Conservation (phyloP, 2,113 vertebrate genomes). For the Labeo catla region DNA sequence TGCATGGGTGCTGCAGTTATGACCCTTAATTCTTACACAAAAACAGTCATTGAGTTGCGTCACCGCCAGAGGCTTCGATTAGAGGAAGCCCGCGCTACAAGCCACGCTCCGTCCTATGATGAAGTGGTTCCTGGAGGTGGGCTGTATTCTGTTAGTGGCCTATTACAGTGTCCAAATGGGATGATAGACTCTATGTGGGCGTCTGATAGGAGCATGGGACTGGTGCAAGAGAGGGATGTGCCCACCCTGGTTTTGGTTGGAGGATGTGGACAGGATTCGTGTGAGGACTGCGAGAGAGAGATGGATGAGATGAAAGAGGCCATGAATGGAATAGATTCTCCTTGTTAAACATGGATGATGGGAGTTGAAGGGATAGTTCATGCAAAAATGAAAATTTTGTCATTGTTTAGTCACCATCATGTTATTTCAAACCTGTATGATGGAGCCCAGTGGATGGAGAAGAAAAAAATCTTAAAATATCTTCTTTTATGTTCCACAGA, state of each 20-base stretch:
- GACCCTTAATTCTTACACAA: slow-evolving; percentile 87
- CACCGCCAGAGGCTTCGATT: slow-evolving; percentile 73
- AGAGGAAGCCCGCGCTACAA: slow-evolving; percentile 69
- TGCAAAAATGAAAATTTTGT: background rate
- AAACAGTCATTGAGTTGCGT: slow-evolving; percentile 81
- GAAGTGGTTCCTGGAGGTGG: slow-evolving; percentile 74
- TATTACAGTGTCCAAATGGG: slow-evolving; percentile 73
- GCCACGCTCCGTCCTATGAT: slow-evolving; percentile 73
- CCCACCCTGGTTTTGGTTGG: slow-evolving; percentile 76
- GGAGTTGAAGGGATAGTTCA: background rate
- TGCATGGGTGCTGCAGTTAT: slow-evolving; percentile 85
- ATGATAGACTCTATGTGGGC: slow-evolving; percentile 73
- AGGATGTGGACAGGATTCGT: slow-evolving; percentile 71
- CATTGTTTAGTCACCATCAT: background rate
- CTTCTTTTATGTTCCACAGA: background rate
- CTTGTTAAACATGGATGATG: slow-evolving; percentile 61
- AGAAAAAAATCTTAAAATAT: background rate
- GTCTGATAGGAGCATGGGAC: slow-evolving; percentile 64
- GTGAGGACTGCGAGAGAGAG: slow-evolving; percentile 79
- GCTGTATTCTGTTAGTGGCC: slow-evolving; percentile 78
- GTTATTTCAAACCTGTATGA: background rate
- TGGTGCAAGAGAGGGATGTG: slow-evolving; percentile 68
- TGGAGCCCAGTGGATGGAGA: no score
- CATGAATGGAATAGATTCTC: slow-evolving; percentile 67
- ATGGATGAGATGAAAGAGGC: slow-evolving; percentile 72